A percentile compares a stretch with the other conserved stretches of the same genome.
phyloP scores from a whole-genome alignment of 2,113 vertebrate species.

The Mormyrus iriodes region DNA sequence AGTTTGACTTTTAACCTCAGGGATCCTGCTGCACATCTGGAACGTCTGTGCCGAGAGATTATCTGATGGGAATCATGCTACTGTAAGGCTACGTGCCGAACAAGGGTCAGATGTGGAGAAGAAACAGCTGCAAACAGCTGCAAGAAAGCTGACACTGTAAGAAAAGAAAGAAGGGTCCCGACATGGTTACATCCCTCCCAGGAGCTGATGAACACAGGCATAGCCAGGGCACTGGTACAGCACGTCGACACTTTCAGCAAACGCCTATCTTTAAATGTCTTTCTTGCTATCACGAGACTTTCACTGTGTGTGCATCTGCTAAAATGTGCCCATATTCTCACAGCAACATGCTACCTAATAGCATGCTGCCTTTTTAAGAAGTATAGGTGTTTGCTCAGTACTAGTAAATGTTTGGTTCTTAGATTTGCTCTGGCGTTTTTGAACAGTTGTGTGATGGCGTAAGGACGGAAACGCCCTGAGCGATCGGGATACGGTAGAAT shows the following conservation, averaged over 20 bases:
- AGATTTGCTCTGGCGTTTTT: background rate
- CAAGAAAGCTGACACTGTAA: background rate
- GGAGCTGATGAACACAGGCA: slow-evolving; percentile 17
- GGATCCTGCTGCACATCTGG: slow-evolving; percentile 21
- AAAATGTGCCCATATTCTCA: background rate
- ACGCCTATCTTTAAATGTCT: background rate
- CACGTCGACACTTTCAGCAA: background rate
- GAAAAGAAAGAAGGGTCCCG: background rate
- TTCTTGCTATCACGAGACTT: background rate
- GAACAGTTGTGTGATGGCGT: background rate
- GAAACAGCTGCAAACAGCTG: slow-evolving; percentile 15
- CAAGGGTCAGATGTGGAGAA: slow-evolving; percentile 35
- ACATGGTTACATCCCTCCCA: slow-evolving; percentile 13
- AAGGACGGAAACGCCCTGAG: background rate
- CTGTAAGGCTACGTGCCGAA: slow-evolving; percentile 34
- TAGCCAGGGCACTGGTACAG: background rate
- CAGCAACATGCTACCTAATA: background rate
- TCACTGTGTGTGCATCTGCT: background rate
- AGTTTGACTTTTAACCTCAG: background rate
- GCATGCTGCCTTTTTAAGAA: background rate
- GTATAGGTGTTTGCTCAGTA: background rate
- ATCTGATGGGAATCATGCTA: slow-evolving; percentile 29
- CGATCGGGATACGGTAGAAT: background rate
- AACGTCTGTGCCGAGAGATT: slow-evolving; percentile 28
- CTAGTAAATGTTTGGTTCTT: background rate